Evolutionary conservation across 2,113 vertebrate species (phyloP), one percentile per base, ranked within the genome.

Genomic region (Gallinago media): DNA sequence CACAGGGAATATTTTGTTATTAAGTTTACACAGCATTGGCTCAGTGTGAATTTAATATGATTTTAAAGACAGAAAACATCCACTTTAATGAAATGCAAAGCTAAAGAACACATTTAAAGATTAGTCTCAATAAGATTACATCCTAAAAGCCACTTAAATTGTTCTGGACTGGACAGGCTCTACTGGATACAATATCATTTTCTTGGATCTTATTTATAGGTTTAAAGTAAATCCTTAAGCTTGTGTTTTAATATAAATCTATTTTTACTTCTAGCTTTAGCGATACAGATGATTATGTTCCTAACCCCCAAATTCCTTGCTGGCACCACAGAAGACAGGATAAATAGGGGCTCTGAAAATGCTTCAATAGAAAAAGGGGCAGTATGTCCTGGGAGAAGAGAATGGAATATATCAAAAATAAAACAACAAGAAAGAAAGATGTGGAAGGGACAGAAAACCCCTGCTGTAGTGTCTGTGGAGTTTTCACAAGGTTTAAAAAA

Each of bases 91-190:
- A 96, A 96, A 95, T 49, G 40, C 56, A 96, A 96, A 92, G 93
- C 93, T 97, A 85, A 95, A 96, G 93, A 89, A 94, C 32, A 1
- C 95, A 96, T 84, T 96, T 96, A 84, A 95, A 95, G 94, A 96
- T 96, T 85, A 97, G 76, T 27, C 52, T 75, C 91, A 92, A 68
- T 81, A 89, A 94, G 94, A 96, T 96, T 94, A 95, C 76, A 81
- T 91, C 61, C 47, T 92, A 89, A 92, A 96, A 96, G 84, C 91
- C 94, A 97, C 84, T 96, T 96, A 95, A 96, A 96, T 87, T 91
- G 63, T 89, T 94, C 80, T 75, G 93, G 70, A 84, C 84, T 91
- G 86, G 73, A 85, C 66, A 94, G 65, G 79, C 68, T 95, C 65
- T 59, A 63, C 72, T 87, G 40, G 80, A 91, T 92, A 81, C 52